Conservation (phyloP, 2,888 invertebrate species). For the Cantharis lateralis region DNA sequence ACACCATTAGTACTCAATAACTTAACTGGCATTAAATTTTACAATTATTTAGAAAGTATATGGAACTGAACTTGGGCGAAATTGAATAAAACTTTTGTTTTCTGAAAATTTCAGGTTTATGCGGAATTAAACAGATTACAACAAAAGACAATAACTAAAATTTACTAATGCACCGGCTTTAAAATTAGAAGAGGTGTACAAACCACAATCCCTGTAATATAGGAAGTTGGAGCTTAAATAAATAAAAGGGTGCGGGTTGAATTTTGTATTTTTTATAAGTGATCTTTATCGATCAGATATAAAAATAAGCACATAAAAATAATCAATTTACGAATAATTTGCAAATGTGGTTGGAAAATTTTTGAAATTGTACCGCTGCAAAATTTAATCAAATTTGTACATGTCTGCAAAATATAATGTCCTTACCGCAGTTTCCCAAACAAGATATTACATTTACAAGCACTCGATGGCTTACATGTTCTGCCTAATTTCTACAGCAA, state of each 20-base stretch:
- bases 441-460: conserved; percentile 2
- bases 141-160: conserved; percentile 3
- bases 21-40: neutral
- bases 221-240: neutral
- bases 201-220: neutral
- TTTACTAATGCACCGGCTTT: neutral
- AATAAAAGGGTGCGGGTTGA: neutral
- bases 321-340: neutral
- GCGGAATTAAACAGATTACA: neutral
- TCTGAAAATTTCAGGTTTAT: neutral
- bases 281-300: too few species aligned
- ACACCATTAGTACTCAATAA: neutral
- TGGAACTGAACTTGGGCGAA: neutral
- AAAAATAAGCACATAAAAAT: neutral
- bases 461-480: neutral
- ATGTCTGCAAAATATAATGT: neutral
- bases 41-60: neutral
- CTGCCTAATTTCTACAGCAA: neutral
- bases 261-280: neutral
- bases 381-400: neutral
- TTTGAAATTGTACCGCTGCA: neutral
- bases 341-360: neutral
- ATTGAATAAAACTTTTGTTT: neutral
- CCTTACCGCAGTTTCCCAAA: neutral
- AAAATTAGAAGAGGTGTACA: neutral